These are phyloP conservation scores for Agriopis aurantiaria DNA, from an alignment of 2,888 invertebrate genomes.

Conservation along the genomic window DNA sequence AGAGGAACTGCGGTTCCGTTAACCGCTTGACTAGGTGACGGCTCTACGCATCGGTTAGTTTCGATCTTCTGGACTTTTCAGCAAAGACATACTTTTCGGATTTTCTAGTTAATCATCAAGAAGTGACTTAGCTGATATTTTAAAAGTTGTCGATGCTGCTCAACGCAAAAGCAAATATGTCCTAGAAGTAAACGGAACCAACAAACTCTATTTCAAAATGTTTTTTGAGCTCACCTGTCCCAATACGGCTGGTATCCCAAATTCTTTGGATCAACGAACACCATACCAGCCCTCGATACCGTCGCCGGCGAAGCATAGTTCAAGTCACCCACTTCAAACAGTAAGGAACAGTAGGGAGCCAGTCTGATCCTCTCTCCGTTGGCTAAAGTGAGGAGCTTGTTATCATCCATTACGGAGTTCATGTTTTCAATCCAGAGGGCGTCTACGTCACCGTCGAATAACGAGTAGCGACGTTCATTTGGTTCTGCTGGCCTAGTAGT, in stretches of 20 bases:
- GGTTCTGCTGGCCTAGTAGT: conserved; percentile 88
- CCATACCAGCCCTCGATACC: conserved; percentile 97
- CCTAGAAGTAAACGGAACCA: too few relatives aligned
- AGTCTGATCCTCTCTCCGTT: conserved; percentile 96
- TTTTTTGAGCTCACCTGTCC: conserved; percentile 81
- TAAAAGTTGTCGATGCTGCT: too few relatives aligned
- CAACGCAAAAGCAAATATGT: too few relatives aligned
- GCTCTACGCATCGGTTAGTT: too few relatives aligned
- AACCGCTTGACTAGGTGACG: too few relatives aligned
- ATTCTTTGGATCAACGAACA: conserved; percentile 97
- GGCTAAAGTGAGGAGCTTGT: conserved; percentile 94
- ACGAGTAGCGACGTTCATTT: conserved; percentile 92
- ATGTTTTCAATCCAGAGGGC: conserved; percentile 98
- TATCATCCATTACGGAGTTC: conserved; percentile 99
- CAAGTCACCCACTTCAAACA: conserved; percentile 96
- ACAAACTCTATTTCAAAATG: neutral
- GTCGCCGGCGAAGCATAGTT: conserved; percentile 97
- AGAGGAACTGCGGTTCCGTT: too few relatives aligned
- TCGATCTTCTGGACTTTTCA: too few relatives aligned
- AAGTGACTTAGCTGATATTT: too few relatives aligned
- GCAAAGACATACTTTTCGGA: too few relatives aligned
- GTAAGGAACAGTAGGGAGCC: conserved; percentile 92
- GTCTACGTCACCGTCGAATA: conserved; percentile 98
- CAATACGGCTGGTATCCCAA: conserved; percentile 95
- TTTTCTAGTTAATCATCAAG: too few relatives aligned